Evolutionary conservation across 2,113 vertebrate species (phyloP).

Genomic region (Hemibates koningsi): DNA sequence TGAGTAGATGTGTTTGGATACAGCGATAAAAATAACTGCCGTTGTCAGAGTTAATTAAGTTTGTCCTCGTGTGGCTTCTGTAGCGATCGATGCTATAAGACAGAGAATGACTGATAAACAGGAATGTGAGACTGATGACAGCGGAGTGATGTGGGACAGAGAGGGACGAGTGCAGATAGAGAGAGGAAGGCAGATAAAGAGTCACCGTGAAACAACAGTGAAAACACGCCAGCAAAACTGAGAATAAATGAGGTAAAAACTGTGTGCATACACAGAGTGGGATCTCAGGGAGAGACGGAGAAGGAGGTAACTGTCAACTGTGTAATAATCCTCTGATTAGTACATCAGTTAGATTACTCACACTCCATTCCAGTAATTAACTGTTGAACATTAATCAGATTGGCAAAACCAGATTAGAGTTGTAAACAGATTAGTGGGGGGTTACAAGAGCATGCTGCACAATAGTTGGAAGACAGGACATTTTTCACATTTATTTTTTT

Average conservation of each 20-base stretch:
- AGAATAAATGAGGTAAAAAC: background rate
- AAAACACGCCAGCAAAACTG: background rate
- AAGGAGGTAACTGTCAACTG: conserved; percentile 1
- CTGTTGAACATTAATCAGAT: conserved; percentile 38
- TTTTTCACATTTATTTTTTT: background rate
- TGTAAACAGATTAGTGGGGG: conserved; percentile 42
- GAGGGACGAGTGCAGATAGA: background rate
- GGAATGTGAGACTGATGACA: conserved; percentile 35
- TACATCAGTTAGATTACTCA: conserved; percentile 37
- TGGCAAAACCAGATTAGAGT: conserved; percentile 42
- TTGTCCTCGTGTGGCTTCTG: conserved; percentile 32
- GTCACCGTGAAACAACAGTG: background rate
- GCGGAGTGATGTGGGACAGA: conserved; percentile 11
- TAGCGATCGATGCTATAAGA: conserved; percentile 42
- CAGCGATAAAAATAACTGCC: conserved; percentile 48
- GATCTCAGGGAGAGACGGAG: background rate
- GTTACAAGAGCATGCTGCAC: conserved; percentile 8
- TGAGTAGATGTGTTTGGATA: background rate
- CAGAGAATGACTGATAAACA: conserved; percentile 44
- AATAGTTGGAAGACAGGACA: background rate
- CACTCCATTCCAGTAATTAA: conserved; percentile 31
- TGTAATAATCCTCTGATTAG: conserved; percentile 38
- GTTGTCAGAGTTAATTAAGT: conserved; percentile 61
- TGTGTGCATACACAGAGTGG: background rate
- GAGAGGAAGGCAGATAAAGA: conserved; percentile 15